Evolutionary conservation across 2,888 invertebrate species (phyloP).

Genomic region (Ganaspis brasiliensis): DNA sequence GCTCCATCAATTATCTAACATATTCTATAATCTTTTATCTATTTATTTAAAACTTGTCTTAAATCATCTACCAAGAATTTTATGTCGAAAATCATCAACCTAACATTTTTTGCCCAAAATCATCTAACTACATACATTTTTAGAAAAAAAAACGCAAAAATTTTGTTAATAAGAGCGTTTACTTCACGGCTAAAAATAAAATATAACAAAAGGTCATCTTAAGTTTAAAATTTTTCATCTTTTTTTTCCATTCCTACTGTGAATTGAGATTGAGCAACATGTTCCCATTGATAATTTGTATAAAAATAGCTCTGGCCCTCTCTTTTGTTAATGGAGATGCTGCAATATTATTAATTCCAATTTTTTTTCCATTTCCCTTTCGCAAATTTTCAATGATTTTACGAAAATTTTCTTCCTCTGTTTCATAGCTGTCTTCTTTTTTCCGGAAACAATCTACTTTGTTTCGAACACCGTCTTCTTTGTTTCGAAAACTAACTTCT

Average conservation of each 20-base stretch:
- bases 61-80: too few relatives aligned
- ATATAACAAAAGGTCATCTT: constrained; percentile 16
- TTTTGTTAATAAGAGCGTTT: neutral
- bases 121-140: neutral
- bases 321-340: constrained; percentile 39
- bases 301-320: constrained; percentile 75
- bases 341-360: neutral
- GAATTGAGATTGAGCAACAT: constrained; percentile 62
- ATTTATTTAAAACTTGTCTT: too few relatives aligned
- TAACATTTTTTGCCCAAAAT: too few relatives aligned
- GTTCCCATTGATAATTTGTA: constrained; percentile 71
- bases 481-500: too few relatives aligned
- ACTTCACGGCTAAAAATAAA: constrained; percentile 40
- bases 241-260: neutral
- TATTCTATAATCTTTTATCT: too few relatives aligned
- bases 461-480: too few relatives aligned
- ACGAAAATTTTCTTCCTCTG: neutral
- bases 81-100: too few relatives aligned
- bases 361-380: neutral
- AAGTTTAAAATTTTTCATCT: constrained; percentile 4
- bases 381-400: constrained; percentile 3
- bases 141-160: neutral
- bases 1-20: too few relatives aligned
- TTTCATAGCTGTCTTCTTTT: neutral
- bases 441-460: too few relatives aligned